Evolutionary conservation across 2,113 vertebrate species (phyloP).

Genomic region (Caloenas nicobarica): DNA sequence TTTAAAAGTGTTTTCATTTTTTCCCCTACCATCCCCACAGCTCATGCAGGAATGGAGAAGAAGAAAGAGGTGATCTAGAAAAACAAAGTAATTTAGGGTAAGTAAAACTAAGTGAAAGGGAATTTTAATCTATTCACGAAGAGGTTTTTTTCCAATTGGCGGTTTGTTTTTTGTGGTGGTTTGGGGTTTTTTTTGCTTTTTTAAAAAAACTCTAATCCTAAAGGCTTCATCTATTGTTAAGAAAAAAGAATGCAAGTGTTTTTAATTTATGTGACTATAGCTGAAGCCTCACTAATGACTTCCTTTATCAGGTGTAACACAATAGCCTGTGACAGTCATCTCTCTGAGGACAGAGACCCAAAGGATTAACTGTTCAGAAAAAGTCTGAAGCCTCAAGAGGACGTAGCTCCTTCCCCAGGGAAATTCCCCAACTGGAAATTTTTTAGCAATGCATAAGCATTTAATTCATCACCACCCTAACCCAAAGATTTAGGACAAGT

Average conservation of each 20-base stretch:
- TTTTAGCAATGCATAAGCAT: background rate
- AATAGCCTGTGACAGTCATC: background rate
- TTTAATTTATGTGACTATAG: constrained; percentile 9
- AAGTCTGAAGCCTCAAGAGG: background rate
- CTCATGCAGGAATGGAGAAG: background rate
- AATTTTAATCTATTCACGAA: background rate
- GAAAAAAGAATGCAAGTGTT: background rate
- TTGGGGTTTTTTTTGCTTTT: background rate
- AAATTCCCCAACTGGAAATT: background rate
- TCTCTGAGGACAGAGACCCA: constrained; percentile 1
- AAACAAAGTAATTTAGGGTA: background rate
- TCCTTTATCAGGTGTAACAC: constrained; percentile 25
- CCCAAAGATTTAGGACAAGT: background rate
- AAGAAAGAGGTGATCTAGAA: background rate
- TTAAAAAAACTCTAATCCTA: background rate
- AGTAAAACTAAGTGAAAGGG: background rate
- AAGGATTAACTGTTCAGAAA: background rate
- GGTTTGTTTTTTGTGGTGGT: no score
- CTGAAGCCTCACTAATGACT: constrained; percentile 9
- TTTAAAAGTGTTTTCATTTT: background rate
- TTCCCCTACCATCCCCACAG: background rate
- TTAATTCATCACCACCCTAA: background rate
- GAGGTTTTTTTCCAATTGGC: background rate
- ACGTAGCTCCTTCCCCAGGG: background rate
- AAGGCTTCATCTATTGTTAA: constrained; percentile 18